These are phyloP conservation scores for Hecatera dysodea DNA, from an alignment of 2,888 invertebrate genomes.

Conservation along the genomic window DNA sequence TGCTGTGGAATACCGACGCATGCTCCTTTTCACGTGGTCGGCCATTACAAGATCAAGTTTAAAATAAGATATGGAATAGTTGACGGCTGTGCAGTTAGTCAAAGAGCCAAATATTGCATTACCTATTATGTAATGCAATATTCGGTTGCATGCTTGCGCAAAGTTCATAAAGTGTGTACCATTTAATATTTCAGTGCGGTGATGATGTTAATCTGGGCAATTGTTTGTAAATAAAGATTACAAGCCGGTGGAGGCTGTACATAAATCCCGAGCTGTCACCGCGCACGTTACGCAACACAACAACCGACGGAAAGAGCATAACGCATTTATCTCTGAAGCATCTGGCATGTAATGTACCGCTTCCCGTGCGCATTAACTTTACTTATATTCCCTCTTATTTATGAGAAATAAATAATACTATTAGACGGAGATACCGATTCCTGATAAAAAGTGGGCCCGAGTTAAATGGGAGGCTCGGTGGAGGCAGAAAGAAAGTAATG, in stretches of 20 bases:
- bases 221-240: conserved; percentile 79
- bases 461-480: conserved; percentile 90
- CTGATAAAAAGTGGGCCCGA: conserved; percentile 91
- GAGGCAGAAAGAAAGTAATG: conserved; percentile 91
- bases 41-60: conserved; percentile 40
- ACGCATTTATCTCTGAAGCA: conserved; percentile 85
- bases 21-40: conserved; percentile 30
- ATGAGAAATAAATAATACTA: conserved; percentile 91
- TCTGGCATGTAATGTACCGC: conserved; percentile 87
- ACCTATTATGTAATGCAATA: conserved; percentile 31
- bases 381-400: conserved; percentile 90
- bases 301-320: conserved; percentile 78
- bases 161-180: conserved; percentile 50
- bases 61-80: conserved; percentile 59
- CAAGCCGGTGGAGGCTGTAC: conserved; percentile 65
- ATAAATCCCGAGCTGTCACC: conserved; percentile 80
- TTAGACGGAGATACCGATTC: conserved; percentile 91
- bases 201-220: conserved; percentile 73
- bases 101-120: conserved; percentile 27
- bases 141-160: conserved; percentile 31
- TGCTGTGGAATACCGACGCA: conserved; percentile 35
- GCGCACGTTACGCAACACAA: conserved; percentile 81
- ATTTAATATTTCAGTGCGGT: conserved; percentile 59
- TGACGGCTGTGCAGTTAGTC: conserved; percentile 30
- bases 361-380: conserved; percentile 88